phyloP scores from a whole-genome alignment of 2,113 vertebrate genomes.

The Gnathochromis pfefferi region DNA sequence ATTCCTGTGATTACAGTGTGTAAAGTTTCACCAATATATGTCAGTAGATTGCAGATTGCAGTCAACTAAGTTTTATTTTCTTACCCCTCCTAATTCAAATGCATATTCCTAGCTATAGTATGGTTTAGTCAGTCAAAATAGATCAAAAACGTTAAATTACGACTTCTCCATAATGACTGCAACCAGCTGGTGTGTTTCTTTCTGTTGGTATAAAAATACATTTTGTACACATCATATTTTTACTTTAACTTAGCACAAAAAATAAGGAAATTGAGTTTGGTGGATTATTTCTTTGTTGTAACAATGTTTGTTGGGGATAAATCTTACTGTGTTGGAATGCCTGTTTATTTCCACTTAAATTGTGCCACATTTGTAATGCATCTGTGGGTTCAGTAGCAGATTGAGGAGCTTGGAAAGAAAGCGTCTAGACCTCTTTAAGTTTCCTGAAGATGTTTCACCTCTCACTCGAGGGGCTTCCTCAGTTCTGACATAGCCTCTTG shows the following conservation, averaged over 20 bases:
- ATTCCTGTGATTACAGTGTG: background rate
- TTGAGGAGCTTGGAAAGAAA: background rate
- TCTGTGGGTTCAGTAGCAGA: background rate
- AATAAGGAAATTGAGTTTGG: background rate
- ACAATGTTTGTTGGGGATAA: background rate
- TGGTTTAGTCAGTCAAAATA: background rate
- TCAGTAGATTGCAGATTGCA: background rate
- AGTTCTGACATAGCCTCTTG: background rate
- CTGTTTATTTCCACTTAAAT: background rate
- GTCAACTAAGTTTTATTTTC: background rate
- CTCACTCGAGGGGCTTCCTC: background rate
- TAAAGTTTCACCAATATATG: background rate
- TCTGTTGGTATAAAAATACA: background rate
- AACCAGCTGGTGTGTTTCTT: background rate
- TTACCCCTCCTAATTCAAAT: background rate
- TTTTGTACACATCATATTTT: background rate
- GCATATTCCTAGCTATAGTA: rapidly evolving
- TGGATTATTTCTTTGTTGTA: background rate
- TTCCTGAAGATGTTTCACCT: background rate
- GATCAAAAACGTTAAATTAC: background rate
- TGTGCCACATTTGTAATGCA: background rate
- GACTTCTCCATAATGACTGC: background rate
- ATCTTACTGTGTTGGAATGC: background rate
- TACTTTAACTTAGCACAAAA: background rate
- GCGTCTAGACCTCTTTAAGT: background rate